Evolutionary conservation across 2,888 invertebrate genomes (phyloP), one percentile per base, ranked within the genome.

Genomic region (Andrena flavipes): DNA sequence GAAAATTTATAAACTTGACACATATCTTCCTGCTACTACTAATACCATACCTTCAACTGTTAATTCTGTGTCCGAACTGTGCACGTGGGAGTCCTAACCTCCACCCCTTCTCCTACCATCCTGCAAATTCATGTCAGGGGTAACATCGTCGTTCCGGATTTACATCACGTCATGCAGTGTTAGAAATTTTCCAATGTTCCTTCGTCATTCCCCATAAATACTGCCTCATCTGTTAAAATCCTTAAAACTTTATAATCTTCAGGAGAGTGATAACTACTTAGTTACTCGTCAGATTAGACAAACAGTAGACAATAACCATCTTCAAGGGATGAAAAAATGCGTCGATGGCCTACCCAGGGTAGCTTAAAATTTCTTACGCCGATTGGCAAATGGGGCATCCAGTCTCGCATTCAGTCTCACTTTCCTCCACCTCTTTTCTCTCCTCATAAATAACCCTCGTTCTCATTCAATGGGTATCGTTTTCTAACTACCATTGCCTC

Each of bases 91-190:
- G 56, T 23, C 23, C 23, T 56, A 56, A 56, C 56, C 26, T 56
- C 56, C 56, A 26, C 23, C 10, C 56, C 4, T 13, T 26, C 56
- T 23, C 23, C 56, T 13, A 8, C 3, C 3, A 26, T 13, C 7
- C 56, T 42, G 10, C 3, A 56, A 56, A 56, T 56, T 56, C 13
- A 4, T 26, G 56, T 56, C 56, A 56, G 26, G 23, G 56, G 26
- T 56, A 26, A 56, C 26, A 56, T 56, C 23, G 56, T 56, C 56
- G 26, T 56, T 56, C 56, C 56, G 26, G 56, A 56, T 56, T 56
- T 26, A 56, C 26, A 56, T 23, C 26, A 56, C 56, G 54, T 10
- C 54, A 20, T 8, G 56, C 56, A 56, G 20, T 26, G 56, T 56
- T 13, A 26, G 26, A 56, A 56, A 20, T 20, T 23, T 56, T 56